A percentile compares a stretch with the other conserved stretches of the same genome.
Conservation (phyloP, 2,113 vertebrate species). For the Scophthalmus maximus region DNA sequence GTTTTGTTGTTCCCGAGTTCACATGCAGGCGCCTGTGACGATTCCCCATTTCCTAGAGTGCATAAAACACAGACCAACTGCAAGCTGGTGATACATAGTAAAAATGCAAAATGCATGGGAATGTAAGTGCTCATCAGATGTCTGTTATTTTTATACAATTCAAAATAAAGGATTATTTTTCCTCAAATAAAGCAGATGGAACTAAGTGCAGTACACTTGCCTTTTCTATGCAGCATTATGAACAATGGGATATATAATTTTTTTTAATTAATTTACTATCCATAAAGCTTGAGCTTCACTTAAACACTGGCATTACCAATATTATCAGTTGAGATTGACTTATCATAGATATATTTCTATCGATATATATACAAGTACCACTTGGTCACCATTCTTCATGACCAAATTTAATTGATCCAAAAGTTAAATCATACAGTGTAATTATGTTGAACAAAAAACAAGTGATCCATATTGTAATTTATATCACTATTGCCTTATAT, state of each 20-base stretch:
- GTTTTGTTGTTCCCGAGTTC: too few species aligned
- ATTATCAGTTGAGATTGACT: background rate
- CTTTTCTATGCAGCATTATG: background rate
- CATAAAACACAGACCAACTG: conserved; percentile 9
- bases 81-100: conserved; percentile 51
- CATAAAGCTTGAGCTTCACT: background rate
- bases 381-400: too few species aligned
- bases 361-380: background rate
- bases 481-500: background rate
- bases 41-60: background rate
- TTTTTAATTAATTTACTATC: background rate
- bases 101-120: conserved; percentile 71
- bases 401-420: background rate
- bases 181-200: conserved; percentile 79
- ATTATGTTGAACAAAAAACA: background rate
- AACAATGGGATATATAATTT: background rate
- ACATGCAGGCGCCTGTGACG: background rate
- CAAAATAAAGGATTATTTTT: conserved; percentile 82
- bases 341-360: background rate
- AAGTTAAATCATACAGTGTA: background rate
- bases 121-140: conserved; percentile 77
- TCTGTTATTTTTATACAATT: conserved; percentile 83
- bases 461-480: background rate
- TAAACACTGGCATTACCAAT: too few species aligned
- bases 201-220: conserved; percentile 25